Evolutionary conservation across 1,140 invertebrate species (phyloP).

Genomic region (Geopemphigus sp.): DNA sequence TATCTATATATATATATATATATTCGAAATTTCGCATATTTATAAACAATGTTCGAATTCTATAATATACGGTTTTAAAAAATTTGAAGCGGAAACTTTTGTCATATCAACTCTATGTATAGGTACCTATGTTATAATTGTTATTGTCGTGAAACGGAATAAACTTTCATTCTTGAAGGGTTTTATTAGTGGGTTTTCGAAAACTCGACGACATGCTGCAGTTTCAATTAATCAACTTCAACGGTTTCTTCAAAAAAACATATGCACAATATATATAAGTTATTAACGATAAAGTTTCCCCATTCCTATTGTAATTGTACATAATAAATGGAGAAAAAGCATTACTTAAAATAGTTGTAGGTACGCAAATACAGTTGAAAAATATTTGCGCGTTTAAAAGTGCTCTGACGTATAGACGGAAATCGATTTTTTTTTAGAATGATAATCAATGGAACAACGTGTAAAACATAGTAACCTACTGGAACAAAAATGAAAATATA

Average conservation of each 20-base stretch:
- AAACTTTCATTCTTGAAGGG: slow-evolving; percentile 12
- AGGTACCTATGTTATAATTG: no score
- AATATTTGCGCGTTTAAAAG: neutral
- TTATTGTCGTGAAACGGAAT: neutral
- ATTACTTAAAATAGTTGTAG: neutral
- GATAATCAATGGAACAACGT: no score
- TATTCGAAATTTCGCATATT: no score
- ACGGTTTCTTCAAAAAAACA: slow-evolving; percentile 14
- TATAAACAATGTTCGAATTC: no score
- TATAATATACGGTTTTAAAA: neutral
- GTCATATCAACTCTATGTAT: neutral
- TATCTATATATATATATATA: no score
- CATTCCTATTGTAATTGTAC: neutral
- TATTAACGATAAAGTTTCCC: slow-evolving; percentile 15
- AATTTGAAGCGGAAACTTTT: slow-evolving; percentile 6
- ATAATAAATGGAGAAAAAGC: neutral
- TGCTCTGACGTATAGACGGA: neutral
- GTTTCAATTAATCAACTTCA: slow-evolving; percentile 20
- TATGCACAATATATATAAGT: neutral
- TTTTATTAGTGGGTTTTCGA: neutral
- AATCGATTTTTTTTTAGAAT: neutral
- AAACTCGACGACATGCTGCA: neutral
- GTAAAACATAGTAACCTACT: no score
- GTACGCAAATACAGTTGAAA: neutral
- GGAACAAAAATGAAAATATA: no score